phyloP scores from a whole-genome alignment of 2,888 invertebrate genomes.

The Aethes cnicana region DNA sequence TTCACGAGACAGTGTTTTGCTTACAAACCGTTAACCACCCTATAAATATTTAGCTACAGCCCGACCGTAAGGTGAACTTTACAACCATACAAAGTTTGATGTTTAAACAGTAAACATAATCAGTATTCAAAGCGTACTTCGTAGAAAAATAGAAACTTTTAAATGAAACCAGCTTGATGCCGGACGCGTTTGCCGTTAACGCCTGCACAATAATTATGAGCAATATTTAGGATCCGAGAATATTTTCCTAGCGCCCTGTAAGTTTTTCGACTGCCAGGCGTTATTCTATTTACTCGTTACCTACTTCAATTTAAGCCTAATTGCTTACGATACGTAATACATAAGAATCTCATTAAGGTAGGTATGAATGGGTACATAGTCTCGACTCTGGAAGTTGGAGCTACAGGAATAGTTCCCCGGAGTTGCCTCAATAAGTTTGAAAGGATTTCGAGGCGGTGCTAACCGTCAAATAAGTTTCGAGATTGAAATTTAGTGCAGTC shows the following conservation, averaged over 20 bases:
- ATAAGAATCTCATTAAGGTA: constrained; percentile 3
- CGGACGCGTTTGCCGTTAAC: constrained; percentile 35
- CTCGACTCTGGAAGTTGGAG: constrained; percentile 28
- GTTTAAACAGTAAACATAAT: constrained; percentile 64
- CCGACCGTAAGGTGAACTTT: constrained; percentile 52
- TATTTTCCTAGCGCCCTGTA: constrained; percentile 17
- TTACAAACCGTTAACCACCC: constrained; percentile 35
- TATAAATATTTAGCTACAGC: constrained; percentile 56
- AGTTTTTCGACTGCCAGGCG: constrained; percentile 13
- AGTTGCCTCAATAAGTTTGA: constrained; percentile 55
- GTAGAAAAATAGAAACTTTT: constrained; percentile 28
- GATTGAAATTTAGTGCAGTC: constrained; percentile 51
- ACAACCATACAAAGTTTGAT: constrained; percentile 59
- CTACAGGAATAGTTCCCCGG: constrained; percentile 36
- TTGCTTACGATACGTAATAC: neutral
- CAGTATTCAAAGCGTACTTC: constrained; percentile 64
- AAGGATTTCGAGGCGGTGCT: constrained; percentile 52
- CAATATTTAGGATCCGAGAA: constrained; percentile 41
- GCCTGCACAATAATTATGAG: constrained; percentile 54
- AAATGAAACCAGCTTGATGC: constrained; percentile 14
- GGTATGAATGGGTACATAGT: constrained; percentile 11
- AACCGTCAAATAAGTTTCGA: constrained; percentile 54
- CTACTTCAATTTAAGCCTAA: constrained; percentile 9
- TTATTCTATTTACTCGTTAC: constrained; percentile 10
- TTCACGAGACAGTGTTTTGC: constrained; percentile 51